These are phyloP conservation scores for Notarius quadriscutis DNA, from an alignment of 2,113 vertebrate species.

Conservation along the genomic window DNA sequence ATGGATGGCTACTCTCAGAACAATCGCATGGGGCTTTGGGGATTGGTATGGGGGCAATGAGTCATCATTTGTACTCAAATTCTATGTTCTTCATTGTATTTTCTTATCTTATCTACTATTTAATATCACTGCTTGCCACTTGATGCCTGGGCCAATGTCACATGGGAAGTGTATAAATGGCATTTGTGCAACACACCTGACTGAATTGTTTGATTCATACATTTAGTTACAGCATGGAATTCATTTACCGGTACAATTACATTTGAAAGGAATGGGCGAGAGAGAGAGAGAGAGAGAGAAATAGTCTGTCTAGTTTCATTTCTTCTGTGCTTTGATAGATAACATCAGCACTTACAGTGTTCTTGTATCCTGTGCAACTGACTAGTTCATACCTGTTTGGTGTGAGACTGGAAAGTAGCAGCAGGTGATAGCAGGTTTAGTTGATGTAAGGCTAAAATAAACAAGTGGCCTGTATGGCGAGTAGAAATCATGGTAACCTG, in stretches of 20 bases:
- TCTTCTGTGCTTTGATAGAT: not conserved
- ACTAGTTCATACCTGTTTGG: not conserved
- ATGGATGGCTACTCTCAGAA: not conserved
- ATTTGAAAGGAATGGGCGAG: no score
- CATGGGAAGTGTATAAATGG: not conserved
- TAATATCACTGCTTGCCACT: not conserved
- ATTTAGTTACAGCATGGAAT: not conserved
- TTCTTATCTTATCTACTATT: not conserved
- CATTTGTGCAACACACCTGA: not conserved
- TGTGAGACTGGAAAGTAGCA: not conserved
- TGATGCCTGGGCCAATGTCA: not conserved
- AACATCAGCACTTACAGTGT: not conserved
- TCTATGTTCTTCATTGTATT: not conserved
- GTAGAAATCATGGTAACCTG: not conserved
- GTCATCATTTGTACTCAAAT: not conserved
- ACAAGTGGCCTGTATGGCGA: constrained; percentile 4
- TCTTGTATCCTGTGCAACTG: not conserved
- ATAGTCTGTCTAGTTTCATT: not conserved
- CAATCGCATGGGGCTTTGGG: not conserved
- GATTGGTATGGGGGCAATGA: not conserved
- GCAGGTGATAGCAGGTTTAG: constrained; percentile 22
- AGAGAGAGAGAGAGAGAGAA: not conserved
- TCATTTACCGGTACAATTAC: not conserved
- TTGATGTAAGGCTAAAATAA: not conserved
- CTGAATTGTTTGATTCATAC: not conserved